Conservation (phyloP, 2,888 invertebrate species). For the Agrochola lota region DNA sequence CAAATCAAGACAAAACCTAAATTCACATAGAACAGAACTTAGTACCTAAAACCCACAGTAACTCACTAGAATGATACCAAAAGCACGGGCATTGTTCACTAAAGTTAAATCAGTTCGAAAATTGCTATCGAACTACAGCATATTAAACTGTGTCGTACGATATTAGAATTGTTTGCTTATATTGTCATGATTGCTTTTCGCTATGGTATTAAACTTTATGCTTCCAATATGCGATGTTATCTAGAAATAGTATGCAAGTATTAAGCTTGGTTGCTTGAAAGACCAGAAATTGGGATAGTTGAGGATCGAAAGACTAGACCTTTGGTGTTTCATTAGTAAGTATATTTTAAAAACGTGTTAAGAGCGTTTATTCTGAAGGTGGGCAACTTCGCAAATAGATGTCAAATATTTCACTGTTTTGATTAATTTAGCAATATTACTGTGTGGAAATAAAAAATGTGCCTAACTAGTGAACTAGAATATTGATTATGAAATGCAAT, state of each 20-base stretch:
- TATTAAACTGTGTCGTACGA: conserved; percentile 36
- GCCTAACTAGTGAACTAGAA: too few relatives aligned
- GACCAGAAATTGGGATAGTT: background rate
- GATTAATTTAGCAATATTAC: too few relatives aligned
- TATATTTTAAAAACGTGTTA: background rate
- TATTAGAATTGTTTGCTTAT: conserved; percentile 41
- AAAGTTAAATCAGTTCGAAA: conserved; percentile 53
- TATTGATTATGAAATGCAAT: too few relatives aligned
- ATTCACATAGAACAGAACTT: background rate
- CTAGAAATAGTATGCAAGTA: conserved; percentile 27
- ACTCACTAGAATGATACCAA: conserved; percentile 12
- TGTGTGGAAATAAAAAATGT: too few relatives aligned
- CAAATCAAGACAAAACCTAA: background rate
- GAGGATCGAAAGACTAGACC: background rate
- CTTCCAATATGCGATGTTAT: conserved; percentile 37
- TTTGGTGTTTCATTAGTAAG: too few relatives aligned
- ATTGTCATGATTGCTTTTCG: conserved; percentile 48
- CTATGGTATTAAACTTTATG: conserved; percentile 28
- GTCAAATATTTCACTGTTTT: too few relatives aligned
- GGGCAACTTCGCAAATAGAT: too few relatives aligned
- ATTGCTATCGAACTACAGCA: conserved; percentile 44
- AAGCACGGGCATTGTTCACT: conserved; percentile 53
- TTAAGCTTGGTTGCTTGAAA: background rate
- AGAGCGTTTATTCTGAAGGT: too few relatives aligned
- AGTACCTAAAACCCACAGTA: background rate